Conservation (phyloP, 2,888 invertebrate genomes). For the Cephalotes varians region DNA sequence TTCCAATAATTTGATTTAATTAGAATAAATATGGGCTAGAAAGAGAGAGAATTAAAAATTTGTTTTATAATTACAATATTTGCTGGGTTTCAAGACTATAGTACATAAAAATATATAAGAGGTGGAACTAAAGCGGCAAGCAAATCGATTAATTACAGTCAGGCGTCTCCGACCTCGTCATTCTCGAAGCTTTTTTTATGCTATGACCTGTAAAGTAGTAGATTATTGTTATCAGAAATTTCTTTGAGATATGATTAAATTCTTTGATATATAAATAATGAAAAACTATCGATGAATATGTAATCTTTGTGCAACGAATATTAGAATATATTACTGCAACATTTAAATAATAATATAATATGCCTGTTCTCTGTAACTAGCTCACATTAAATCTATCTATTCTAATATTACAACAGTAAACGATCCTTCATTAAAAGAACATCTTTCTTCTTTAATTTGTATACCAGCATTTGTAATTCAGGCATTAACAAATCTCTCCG, state of each 20-base stretch:
- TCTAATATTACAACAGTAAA: slow-evolving; percentile 70
- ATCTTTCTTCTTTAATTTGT: slow-evolving; percentile 47
- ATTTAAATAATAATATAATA: slow-evolving; percentile 73
- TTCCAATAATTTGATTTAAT: slow-evolving; percentile 9
- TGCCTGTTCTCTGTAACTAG: slow-evolving; percentile 64
- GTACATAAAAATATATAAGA: slow-evolving; percentile 12
- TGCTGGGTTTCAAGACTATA: neutral
- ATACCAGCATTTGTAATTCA: slow-evolving; percentile 31
- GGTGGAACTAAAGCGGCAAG: neutral
- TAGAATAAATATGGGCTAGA: slow-evolving; percentile 41
- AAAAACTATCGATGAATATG: slow-evolving; percentile 63
- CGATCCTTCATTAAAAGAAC: slow-evolving; percentile 64
- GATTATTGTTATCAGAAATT: slow-evolving; percentile 61
- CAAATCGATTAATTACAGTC: slow-evolving; percentile 29
- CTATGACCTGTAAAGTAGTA: slow-evolving; percentile 33
- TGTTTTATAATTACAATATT: slow-evolving; percentile 23
- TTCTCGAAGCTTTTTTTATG: slow-evolving; percentile 11
- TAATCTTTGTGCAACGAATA: slow-evolving; percentile 70
- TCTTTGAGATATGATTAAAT: slow-evolving; percentile 66
- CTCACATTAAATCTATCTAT: slow-evolving; percentile 72
- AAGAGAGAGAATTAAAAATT: slow-evolving; percentile 36
- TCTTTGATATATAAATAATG: slow-evolving; percentile 71
- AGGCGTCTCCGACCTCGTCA: neutral
- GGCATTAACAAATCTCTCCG: slow-evolving; percentile 51
- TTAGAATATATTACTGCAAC: slow-evolving; percentile 75